phyloP scores from a whole-genome alignment of 2,113 vertebrate species.

The Gallinago undulata region DNA sequence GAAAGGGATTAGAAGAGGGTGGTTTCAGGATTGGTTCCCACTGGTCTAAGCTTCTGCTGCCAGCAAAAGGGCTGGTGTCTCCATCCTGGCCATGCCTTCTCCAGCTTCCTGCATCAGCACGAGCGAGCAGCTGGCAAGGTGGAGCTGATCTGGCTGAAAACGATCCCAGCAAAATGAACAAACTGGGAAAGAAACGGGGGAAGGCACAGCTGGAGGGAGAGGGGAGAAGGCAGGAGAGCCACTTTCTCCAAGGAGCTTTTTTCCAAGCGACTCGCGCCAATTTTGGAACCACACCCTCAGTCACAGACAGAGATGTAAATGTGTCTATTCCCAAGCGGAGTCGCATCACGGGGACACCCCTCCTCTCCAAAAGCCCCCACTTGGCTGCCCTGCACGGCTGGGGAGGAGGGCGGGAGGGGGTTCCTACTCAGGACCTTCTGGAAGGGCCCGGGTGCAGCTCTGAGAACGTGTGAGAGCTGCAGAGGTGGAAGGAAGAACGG shows the following conservation, averaged over 20 bases:
- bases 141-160: not conserved
- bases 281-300: conserved; percentile 56
- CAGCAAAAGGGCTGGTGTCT: not conserved
- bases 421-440: not conserved
- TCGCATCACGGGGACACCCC: not conserved
- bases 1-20: accelerated
- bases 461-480: not conserved
- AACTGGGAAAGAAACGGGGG: not conserved
- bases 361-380: not conserved
- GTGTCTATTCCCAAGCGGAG: not conserved
- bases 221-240: not conserved
- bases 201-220: not conserved
- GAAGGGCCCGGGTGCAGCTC: not conserved
- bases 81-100: not conserved
- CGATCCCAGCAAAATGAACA: not conserved
- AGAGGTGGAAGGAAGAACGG: not conserved
- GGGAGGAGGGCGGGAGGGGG: accelerated
- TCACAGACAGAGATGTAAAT: conserved; percentile 52
- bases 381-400: not conserved
- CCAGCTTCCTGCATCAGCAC: not conserved
- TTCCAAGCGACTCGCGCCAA: not conserved
- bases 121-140: not conserved
- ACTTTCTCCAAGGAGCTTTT: conserved; percentile 50
- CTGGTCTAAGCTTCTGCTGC: not conserved
- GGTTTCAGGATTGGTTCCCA: not conserved